phyloP scores from a whole-genome alignment of 2,113 vertebrate species.

The Pyrgilauda ruficollis region DNA sequence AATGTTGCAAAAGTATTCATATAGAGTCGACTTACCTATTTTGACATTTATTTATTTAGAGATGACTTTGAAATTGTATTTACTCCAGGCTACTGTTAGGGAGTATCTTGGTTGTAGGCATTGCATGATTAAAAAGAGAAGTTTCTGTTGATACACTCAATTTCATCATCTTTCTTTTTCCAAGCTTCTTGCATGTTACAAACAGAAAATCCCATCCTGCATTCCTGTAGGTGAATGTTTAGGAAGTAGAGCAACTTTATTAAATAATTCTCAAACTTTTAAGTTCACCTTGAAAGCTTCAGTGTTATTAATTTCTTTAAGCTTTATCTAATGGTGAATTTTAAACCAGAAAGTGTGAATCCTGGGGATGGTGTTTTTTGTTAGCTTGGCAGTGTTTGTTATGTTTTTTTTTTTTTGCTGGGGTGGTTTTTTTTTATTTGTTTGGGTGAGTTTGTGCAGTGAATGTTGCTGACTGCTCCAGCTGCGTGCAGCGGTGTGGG shows the following conservation, averaged over 20 bases:
- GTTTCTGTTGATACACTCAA: neutral
- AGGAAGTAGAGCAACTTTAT: neutral
- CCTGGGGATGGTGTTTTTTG: neutral
- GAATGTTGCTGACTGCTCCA: neutral
- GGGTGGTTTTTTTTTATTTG: neutral
- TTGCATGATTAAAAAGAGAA: neutral
- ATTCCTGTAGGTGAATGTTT: neutral
- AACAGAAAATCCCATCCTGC: neutral
- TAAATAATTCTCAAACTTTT: neutral
- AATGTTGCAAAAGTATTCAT: neutral
- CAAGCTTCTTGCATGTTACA: neutral
- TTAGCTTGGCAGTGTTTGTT: neutral
- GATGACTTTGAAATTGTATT: neutral
- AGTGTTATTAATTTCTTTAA: neutral
- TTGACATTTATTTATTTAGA: neutral
- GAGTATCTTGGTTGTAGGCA: neutral
- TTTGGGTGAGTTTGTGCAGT: neutral
- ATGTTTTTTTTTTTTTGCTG: neutral
- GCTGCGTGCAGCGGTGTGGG: neutral
- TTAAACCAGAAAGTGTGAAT: neutral
- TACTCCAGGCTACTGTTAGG: neutral
- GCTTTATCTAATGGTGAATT: neutral
- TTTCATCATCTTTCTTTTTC: neutral
- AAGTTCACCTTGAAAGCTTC: neutral
- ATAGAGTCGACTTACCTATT: neutral